Conservation (phyloP, 2,888 invertebrate species). For the Listrodromus nycthemerus region DNA sequence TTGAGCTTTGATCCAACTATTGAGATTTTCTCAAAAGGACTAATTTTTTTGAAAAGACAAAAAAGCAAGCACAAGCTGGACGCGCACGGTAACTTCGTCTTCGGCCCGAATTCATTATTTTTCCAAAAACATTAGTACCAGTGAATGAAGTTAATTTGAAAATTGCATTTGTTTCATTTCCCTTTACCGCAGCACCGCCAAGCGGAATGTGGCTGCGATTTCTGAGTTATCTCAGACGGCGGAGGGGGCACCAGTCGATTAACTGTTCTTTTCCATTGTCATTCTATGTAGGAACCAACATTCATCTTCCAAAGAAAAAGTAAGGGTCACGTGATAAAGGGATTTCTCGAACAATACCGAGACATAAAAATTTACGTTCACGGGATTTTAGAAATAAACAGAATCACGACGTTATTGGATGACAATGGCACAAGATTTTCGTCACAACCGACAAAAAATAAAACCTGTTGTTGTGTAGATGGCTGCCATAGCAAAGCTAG, state of each 20-base stretch:
- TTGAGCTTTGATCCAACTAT: too few species aligned
- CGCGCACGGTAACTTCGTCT: too few species aligned
- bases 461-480: constrained; percentile 43
- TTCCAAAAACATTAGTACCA: too few species aligned
- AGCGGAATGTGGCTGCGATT: neutral
- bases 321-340: neutral
- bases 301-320: neutral
- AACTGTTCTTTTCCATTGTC: constrained; percentile 6
- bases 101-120: too few species aligned
- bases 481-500: constrained; percentile 45
- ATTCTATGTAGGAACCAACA: neutral
- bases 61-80: too few species aligned
- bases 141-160: too few species aligned
- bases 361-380: neutral
- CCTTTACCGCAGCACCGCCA: too few species aligned
- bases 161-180: too few species aligned
- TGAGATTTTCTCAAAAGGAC: too few species aligned
- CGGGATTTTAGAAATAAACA: neutral
- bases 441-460: constrained; percentile 21
- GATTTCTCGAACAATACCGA: neutral
- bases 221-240: neutral
- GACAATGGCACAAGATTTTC: constrained; percentile 52
- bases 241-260: neutral
- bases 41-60: too few species aligned
- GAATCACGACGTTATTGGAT: neutral